Evolutionary conservation across 2,797 vertebrate genomes (phyloP).

Genomic region (Anniella stebbinsi): DNA sequence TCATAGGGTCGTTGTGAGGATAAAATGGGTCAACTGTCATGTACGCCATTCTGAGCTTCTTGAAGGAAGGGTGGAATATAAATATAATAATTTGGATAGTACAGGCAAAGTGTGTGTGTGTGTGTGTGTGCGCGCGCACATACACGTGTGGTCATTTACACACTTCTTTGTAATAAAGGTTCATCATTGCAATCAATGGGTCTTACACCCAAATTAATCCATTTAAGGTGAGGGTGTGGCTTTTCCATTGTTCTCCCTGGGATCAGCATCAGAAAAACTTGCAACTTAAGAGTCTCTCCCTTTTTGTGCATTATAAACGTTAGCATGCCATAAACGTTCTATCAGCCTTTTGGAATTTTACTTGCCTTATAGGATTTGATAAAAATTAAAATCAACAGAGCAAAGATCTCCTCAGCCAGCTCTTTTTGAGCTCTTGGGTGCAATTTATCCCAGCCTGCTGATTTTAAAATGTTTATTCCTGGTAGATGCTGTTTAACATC

Average conservation of each 20-base stretch:
- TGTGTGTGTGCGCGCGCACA: no score
- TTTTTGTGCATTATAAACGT: neutral
- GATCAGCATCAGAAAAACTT: neutral
- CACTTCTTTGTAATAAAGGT: neutral
- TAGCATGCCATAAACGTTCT: neutral
- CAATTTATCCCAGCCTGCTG: conserved; percentile 42
- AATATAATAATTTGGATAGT: neutral
- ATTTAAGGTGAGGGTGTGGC: neutral
- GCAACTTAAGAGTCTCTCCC: neutral
- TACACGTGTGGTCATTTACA: neutral
- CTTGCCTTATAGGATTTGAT: conserved; percentile 39
- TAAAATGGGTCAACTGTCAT: neutral
- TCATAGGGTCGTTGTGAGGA: neutral
- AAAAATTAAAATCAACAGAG: conserved; percentile 45
- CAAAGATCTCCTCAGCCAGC: conserved; percentile 45
- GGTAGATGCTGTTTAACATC: conserved; percentile 42
- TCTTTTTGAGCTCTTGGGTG: conserved; percentile 38
- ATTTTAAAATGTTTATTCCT: conserved; percentile 53
- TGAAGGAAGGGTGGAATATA: neutral
- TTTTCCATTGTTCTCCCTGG: neutral
- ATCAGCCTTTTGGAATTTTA: conserved; percentile 18
- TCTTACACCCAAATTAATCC: neutral
- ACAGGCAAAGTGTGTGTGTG: neutral
- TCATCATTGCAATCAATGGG: neutral
- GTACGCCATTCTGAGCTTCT: no score